These are phyloP conservation scores for Burhinus bistriatus DNA, from an alignment of 2,113 vertebrate species.

Conservation along the genomic window DNA sequence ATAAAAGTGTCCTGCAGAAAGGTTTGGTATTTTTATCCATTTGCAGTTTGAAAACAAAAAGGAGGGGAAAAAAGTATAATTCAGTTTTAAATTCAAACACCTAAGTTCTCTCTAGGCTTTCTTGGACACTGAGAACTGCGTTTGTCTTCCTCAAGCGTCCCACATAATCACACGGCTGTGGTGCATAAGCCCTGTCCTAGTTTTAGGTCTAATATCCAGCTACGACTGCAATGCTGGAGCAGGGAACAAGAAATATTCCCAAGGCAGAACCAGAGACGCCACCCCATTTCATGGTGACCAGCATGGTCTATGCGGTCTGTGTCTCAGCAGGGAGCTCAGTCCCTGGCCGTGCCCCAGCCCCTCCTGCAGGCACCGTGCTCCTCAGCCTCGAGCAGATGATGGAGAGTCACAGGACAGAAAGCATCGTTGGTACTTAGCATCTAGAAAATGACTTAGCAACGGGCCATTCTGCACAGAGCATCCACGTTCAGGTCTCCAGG, in stretches of 20 bases:
- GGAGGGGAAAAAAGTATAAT: fast-evolving
- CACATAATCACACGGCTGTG: neutral
- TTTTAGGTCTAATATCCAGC: neutral
- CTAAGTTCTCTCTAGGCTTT: neutral
- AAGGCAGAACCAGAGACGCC: neutral
- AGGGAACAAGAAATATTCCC: neutral
- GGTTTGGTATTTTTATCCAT: neutral
- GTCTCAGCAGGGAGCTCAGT: neutral
- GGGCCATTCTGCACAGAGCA: neutral
- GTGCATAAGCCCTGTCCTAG: neutral
- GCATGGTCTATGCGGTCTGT: fast-evolving
- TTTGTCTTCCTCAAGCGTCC: neutral
- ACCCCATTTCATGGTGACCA: neutral
- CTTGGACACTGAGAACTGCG: neutral
- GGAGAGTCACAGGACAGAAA: neutral
- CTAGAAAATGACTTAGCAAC: neutral
- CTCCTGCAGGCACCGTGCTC: neutral
- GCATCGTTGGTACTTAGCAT: fast-evolving
- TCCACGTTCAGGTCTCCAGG: neutral
- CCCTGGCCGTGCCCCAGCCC: neutral
- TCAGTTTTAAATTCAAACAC: neutral
- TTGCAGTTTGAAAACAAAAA: neutral
- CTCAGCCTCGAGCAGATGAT: neutral
- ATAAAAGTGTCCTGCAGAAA: neutral
- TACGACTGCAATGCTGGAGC: neutral